Evolutionary conservation across 2,888 invertebrate species (phyloP).

Genomic region (Dendrolimus houi): DNA sequence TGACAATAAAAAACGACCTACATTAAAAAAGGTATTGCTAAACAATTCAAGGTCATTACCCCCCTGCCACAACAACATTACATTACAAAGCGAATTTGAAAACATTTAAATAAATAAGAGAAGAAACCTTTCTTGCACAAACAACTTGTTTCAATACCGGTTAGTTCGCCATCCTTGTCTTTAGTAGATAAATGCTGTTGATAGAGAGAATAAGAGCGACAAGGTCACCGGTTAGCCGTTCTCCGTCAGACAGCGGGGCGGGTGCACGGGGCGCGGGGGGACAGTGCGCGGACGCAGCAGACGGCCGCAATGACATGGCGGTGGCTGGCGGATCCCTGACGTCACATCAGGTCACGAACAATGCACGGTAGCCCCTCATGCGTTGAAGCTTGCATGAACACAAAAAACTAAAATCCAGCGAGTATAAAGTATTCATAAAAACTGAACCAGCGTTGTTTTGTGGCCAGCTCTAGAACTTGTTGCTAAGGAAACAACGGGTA

Average conservation of each 20-base stretch:
- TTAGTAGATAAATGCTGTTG: slow-evolving; percentile 25
- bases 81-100: slow-evolving; percentile 62
- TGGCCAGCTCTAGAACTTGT: no score
- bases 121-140: slow-evolving; percentile 66
- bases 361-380: slow-evolving; percentile 53
- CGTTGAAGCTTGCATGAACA: slow-evolving; percentile 53
- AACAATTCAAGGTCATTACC: slow-evolving; percentile 60
- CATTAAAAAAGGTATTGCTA: slow-evolving; percentile 34
- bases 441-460: not conserved
- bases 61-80: slow-evolving; percentile 49
- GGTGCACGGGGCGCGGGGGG: slow-evolving; percentile 46
- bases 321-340: slow-evolving; percentile 40
- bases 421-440: slow-evolving; percentile 31
- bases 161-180: slow-evolving; percentile 35
- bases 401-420: slow-evolving; percentile 38
- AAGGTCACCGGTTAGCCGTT: slow-evolving; percentile 72
- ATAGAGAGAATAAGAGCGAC: slow-evolving; percentile 50
- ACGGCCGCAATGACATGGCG: slow-evolving; percentile 58
- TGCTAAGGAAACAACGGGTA: no score
- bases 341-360: slow-evolving; percentile 55
- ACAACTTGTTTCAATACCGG: slow-evolving; percentile 57
- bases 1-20: slow-evolving; percentile 25
- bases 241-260: slow-evolving; percentile 63
- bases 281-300: slow-evolving; percentile 57
- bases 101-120: slow-evolving; percentile 65